Base-by-base conservation (phyloP, 2,888 invertebrate species). In the Lacanobia wlatinum region DNA sequence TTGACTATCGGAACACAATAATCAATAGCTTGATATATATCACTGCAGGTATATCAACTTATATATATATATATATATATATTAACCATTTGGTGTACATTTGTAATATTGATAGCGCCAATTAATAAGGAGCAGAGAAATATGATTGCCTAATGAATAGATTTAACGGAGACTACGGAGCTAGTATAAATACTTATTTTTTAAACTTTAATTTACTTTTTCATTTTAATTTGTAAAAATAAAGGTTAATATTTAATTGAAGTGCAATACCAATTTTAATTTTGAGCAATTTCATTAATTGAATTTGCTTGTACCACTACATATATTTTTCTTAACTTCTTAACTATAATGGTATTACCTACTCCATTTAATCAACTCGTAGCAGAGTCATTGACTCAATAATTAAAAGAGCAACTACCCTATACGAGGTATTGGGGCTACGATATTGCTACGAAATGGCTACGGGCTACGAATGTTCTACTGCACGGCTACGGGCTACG, bases 401-500 rank as follows among this genome's bases (percentile, higher is more conserved):
- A 52, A 52, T 73, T 53, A n/a, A 73, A 23, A 46, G 53, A 46
- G 23, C 40, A 55, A 34, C 12, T 40, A 46, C 23, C 53, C 7
- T 53, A 14, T 14, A 53, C 28, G 38, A 38, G 23, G 48, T 50
- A 8, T 75, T 8, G 5, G 5, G 34, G 34, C 34, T 34, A 64
- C 64, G n/a, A n/a, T n/a, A n/a, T n/a, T n/a, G n/a, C n/a, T n/a
- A n/a, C n/a, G n/a, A n/a, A n/a, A n/a, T n/a, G n/a, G n/a, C n/a
- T n/a, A n/a, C n/a, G n/a, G n/a, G n/a, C n/a, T n/a, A n/a, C n/a
- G 28, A 18, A 34, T 21, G 4, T 38, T 38, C 72, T 63, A 59
- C 50, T 12, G 28, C 18, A 60, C 52, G 14, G 40, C 70, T 70
- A 73, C 70, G 28, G 6, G 34, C 50, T 71, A 75, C 75, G 46